Percentiles rank a stretch among this genome's conserved stretches.
Conservation (phyloP, 2,797 vertebrate genomes). For the Thripadectes ignobilis region DNA sequence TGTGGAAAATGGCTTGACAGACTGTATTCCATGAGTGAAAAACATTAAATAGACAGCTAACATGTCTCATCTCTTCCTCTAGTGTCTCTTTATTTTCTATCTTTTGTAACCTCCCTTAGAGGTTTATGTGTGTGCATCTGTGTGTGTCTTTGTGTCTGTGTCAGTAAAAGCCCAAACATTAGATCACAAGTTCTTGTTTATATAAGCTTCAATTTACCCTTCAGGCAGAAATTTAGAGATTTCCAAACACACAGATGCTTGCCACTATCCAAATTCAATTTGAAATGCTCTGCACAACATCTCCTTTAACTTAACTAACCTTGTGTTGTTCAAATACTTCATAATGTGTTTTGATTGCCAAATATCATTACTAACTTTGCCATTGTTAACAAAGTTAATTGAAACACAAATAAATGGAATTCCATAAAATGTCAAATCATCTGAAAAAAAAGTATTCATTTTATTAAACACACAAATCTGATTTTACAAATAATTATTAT, state of each 20-base stretch:
- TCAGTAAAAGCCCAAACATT: slow-evolving; percentile 69
- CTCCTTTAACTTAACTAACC: slow-evolving; percentile 67
- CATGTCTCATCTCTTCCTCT: slow-evolving; percentile 47
- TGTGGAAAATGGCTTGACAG: slow-evolving; percentile 39
- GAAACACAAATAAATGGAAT: slow-evolving; percentile 50
- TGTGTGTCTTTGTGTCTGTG: slow-evolving; percentile 53
- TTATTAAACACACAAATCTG: slow-evolving; percentile 14
- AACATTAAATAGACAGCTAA: slow-evolving; percentile 42
- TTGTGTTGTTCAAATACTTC: slow-evolving; percentile 65
- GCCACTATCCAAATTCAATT: slow-evolving; percentile 66
- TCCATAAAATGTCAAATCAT: slow-evolving; percentile 40
- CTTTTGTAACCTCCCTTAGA: slow-evolving; percentile 49
- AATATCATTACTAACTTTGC: slow-evolving; percentile 54
- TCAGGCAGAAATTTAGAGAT: slow-evolving; percentile 71
- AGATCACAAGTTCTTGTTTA: slow-evolving; percentile 74
- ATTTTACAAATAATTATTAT: slow-evolving; percentile 1
- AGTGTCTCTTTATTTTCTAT: neutral
- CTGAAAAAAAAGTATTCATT: neutral
- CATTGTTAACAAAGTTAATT: slow-evolving; percentile 51
- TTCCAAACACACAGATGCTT: slow-evolving; percentile 73
- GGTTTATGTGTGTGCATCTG: slow-evolving; percentile 40
- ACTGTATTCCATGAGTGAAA: slow-evolving; percentile 52
- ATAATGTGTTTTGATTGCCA: slow-evolving; percentile 62
- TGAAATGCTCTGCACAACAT: slow-evolving; percentile 69
- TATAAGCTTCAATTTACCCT: slow-evolving; percentile 72